Base-by-base conservation (phyloP, 2,113 vertebrate species). In the Brachyhypopomus occidentalis region DNA sequence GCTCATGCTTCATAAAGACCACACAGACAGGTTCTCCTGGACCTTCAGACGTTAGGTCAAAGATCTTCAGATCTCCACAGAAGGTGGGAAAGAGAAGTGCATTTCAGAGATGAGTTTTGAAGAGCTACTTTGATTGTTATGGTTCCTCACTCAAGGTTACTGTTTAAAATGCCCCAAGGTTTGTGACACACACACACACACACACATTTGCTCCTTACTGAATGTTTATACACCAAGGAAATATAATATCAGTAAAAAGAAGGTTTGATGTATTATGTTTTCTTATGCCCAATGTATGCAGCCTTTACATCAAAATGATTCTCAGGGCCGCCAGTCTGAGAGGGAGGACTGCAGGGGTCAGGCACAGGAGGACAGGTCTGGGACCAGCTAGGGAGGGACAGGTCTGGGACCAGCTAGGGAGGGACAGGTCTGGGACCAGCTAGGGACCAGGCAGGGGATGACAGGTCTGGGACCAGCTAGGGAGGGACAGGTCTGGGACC, bases 241-340 rank as follows among this genome's bases (percentile, higher is more conserved):
- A 72, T 19, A 55, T 16, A 78, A 74, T 45, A 52, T 56, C 48
- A 81, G 58, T 59, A 34, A 52, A 52, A 66, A 56, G 2, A n/a
- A 75, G 6, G 20, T 23, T 19, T 36, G 25, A 55, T 55, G 41
- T 56, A 36, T 67, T 67, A 30, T 67, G 48, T 56, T 59, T 70
- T 70, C 55, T 60, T 59, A 23, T 64, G 25, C 25, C 58, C 23
- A 38, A 55, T 38, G 16, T 56, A 76, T 17, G 36, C 36, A 25
- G 30, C 6, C 48, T 84, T 27, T 72, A 74, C 67, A 80, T 77
- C 69, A 60, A 69, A 34, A 52, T 8, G 17, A 71, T 59, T 84
- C 66, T 34, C 34, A 73, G 73, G 60, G 16, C 8, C 62, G 55
- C 56, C 23, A 59, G 67, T 8, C 60, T 59, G 36, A 75, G 55